Conservation (phyloP, 2,888 invertebrate genomes). For the Lasius fuliginosus region DNA sequence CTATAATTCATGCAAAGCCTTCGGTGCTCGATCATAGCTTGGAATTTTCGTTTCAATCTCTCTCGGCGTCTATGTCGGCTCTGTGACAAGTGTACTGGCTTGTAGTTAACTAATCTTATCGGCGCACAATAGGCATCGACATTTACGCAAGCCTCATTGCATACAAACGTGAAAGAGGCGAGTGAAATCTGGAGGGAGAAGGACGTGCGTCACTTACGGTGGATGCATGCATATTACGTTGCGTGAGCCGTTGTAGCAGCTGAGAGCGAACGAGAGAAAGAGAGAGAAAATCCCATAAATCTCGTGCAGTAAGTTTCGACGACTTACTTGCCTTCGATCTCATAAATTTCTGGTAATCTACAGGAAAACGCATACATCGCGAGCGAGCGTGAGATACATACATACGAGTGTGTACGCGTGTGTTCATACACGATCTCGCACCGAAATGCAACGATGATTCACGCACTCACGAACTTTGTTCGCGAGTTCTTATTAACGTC, state of each 20-base stretch:
- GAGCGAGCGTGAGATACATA: slow-evolving; percentile 35
- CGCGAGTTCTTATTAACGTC: slow-evolving; percentile 48
- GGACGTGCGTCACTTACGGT: slow-evolving; percentile 61
- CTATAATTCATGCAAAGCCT: slow-evolving; percentile 10
- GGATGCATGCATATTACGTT: slow-evolving; percentile 66
- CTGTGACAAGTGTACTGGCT: slow-evolving; percentile 40
- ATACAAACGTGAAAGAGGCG: slow-evolving; percentile 35
- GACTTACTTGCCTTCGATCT: slow-evolving; percentile 68
- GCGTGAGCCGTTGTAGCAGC: slow-evolving; percentile 50
- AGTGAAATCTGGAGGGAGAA: slow-evolving; percentile 51
- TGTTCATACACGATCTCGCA: slow-evolving; percentile 30
- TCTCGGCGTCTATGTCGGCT: slow-evolving; percentile 29
- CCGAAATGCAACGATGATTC: slow-evolving; percentile 51
- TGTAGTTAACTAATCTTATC: slow-evolving; percentile 46
- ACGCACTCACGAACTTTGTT: slow-evolving; percentile 38
- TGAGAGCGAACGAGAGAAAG: neutral
- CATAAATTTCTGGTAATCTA: slow-evolving; percentile 65
- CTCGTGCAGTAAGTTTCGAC: slow-evolving; percentile 65
- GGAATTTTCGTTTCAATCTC: slow-evolving; percentile 24
- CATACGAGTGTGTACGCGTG: slow-evolving; percentile 20
- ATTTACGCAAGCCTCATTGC: slow-evolving; percentile 37
- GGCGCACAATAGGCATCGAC: slow-evolving; percentile 44
- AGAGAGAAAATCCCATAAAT: slow-evolving; percentile 62
- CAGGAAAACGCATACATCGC: slow-evolving; percentile 52
- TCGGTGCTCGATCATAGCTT: neutral